These are phyloP conservation scores for Ectropis crepuscularia DNA, from an alignment of 2,888 invertebrate genomes.

Conservation along the genomic window DNA sequence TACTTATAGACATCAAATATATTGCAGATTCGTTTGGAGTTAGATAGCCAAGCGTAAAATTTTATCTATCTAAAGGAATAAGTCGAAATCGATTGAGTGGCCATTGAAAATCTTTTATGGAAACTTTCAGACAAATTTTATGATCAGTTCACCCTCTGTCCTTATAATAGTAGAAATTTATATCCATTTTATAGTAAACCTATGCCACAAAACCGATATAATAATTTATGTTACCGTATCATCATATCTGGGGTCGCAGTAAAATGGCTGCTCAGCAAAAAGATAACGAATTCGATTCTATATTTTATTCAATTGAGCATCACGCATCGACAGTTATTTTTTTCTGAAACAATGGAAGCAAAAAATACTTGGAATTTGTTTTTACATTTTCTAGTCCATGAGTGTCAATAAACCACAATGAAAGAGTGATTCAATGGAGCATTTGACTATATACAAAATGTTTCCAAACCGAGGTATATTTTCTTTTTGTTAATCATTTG, in stretches of 20 bases:
- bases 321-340: too few relatives aligned
- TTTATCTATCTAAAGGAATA: conserved; percentile 35
- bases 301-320: conserved; percentile 1
- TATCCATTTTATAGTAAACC: conserved; percentile 42
- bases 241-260: conserved; percentile 49
- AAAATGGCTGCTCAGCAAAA: conserved; percentile 52
- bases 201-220: conserved; percentile 41
- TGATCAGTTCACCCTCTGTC: conserved; percentile 24
- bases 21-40: conserved; percentile 24
- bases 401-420: too few relatives aligned
- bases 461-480: too few relatives aligned
- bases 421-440: too few relatives aligned
- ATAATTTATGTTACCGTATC: conserved; percentile 47
- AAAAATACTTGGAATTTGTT: too few relatives aligned
- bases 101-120: conserved; percentile 36
- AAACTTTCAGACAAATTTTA: conserved; percentile 40
- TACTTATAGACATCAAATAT: conserved; percentile 23
- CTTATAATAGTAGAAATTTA: conserved; percentile 37
- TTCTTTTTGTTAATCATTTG: too few relatives aligned
- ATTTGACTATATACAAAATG: too few relatives aligned
- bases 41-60: conserved; percentile 27
- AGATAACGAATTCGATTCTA: conserved; percentile 38
- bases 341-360: too few relatives aligned
- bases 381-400: too few relatives aligned
- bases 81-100: conserved; percentile 21